Base-by-base conservation (phyloP, 2,113 vertebrate genomes). In the Coturnix japonica region DNA sequence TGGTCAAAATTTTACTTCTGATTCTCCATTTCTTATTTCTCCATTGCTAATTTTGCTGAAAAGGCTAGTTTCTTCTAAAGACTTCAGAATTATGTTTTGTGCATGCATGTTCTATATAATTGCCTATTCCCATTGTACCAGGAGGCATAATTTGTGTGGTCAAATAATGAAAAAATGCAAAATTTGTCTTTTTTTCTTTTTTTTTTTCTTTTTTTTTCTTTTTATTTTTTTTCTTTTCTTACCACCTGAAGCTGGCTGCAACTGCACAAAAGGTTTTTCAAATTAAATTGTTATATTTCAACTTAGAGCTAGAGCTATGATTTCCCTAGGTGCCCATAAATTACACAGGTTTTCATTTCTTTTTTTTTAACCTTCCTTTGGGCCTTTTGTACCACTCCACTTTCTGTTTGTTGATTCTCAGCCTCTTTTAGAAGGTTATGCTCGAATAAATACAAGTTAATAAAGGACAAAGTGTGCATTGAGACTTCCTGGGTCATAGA, bases 381-480 rank as follows among this genome's bases (percentile, higher is more conserved):
- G 89, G 89, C 60, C 79, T 80, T 92, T 91, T 87, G 64, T 82
- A 15, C 41, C 31, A 61, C 75, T 94, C 28, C 46, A 66, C 46
- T 82, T 89, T 19, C 54, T 49, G 67, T 73, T 80, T 74, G 89
- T 85, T 89, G 91, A 70, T 74, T 72, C 60, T 89, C 66, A 87
- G 63, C 64, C 91, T 54, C 79, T 87, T 90, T 94, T 82, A 79
- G 89, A 94, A 91, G 90, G 59, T 33, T 85, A 56, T 89, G 84
- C 73, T 54, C 0, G 3, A 94, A 92, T 96, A 95, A 94, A 91
- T 96, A 63, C 71, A 94, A 93, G 81, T 94, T 94, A 93, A 89
- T 93, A 89, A 94, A 91, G 87, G 71, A 85, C 87, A 94, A 69
- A 65, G 63, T 37, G 67, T 80, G 81, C 67, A 70, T 0, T 76